phyloP scores from a whole-genome alignment of 2,888 invertebrate genomes.

The Protonemura montana region DNA sequence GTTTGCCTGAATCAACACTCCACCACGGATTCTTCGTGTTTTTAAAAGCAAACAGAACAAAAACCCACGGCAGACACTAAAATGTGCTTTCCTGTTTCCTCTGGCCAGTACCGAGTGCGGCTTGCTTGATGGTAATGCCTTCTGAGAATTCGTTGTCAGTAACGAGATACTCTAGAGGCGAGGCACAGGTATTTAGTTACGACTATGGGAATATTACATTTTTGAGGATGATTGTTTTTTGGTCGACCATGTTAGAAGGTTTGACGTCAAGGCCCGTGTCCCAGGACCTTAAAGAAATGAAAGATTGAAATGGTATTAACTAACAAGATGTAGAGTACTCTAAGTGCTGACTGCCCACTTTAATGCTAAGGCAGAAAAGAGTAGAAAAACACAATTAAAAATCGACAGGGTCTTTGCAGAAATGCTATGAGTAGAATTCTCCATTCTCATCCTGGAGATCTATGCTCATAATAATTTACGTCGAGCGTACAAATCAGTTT shows the following conservation, averaged over 20 bases:
- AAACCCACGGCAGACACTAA: conserved; percentile 1
- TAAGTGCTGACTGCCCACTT: no score
- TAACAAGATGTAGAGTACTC: no score
- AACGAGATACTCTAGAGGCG: background rate
- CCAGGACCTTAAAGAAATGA: no score
- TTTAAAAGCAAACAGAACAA: conserved; percentile 31
- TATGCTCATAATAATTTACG: no score
- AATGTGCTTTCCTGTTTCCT: background rate
- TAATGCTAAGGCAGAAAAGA: no score
- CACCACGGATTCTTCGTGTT: conserved; percentile 21
- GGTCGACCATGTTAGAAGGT: background rate
- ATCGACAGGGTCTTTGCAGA: no score
- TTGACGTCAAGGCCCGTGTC: background rate
- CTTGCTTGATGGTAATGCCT: background rate
- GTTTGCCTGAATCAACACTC: conserved; percentile 31
- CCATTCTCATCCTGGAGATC: no score
- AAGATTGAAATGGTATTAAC: no score
- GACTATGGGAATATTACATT: background rate
- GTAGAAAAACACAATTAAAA: no score
- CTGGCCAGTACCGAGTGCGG: background rate
- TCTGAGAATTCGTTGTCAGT: background rate
- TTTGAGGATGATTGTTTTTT: background rate
- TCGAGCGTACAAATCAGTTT: no score
- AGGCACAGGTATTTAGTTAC: background rate
- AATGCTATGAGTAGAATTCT: no score